A percentile compares a stretch with the other conserved stretches of the same genome.
Conservation (phyloP, 2,888 invertebrate species). For the Aricia artaxerxes region DNA sequence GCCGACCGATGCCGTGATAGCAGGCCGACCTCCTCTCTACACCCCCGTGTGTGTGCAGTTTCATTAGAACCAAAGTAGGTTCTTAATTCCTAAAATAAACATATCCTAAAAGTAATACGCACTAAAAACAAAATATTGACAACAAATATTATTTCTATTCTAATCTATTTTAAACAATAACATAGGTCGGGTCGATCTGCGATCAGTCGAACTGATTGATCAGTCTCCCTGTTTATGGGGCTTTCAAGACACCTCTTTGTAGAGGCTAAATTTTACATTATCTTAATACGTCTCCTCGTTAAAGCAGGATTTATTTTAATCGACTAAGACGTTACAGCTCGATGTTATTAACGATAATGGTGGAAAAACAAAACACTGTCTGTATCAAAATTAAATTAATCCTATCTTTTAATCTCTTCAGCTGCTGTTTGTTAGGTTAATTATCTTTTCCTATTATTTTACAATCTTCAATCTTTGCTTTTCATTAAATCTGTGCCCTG, state of each 20-base stretch:
- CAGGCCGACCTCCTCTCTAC: too few relatives aligned
- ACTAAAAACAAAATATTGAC: too few relatives aligned
- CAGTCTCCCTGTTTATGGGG: too few relatives aligned
- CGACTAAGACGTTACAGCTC: not conserved
- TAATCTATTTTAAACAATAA: too few relatives aligned
- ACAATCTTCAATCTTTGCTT: constrained; percentile 2
- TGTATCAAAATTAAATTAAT: constrained; percentile 22
- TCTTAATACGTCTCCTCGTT: constrained; percentile 3
- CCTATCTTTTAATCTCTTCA: constrained; percentile 22
- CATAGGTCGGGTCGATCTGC: too few relatives aligned
- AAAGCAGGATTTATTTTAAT: constrained; percentile 11
- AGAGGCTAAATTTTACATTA: constrained; percentile 9
- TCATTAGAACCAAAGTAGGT: too few relatives aligned
- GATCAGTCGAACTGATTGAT: too few relatives aligned
- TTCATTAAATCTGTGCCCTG: constrained; percentile 10
- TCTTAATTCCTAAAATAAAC: too few relatives aligned
- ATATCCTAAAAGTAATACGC: too few relatives aligned
- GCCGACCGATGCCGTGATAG: too few relatives aligned
- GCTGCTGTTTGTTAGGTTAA: not conserved
- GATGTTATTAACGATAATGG: not conserved
- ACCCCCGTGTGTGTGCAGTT: too few relatives aligned
- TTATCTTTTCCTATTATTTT: constrained; percentile 16
- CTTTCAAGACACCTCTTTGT: not conserved
- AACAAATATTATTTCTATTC: too few relatives aligned
- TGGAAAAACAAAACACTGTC: constrained; percentile 7